Evolutionary conservation across 1,140 invertebrate species (phyloP), one percentile per base, ranked within the genome.

Genomic region (Drosophila dunni): DNA sequence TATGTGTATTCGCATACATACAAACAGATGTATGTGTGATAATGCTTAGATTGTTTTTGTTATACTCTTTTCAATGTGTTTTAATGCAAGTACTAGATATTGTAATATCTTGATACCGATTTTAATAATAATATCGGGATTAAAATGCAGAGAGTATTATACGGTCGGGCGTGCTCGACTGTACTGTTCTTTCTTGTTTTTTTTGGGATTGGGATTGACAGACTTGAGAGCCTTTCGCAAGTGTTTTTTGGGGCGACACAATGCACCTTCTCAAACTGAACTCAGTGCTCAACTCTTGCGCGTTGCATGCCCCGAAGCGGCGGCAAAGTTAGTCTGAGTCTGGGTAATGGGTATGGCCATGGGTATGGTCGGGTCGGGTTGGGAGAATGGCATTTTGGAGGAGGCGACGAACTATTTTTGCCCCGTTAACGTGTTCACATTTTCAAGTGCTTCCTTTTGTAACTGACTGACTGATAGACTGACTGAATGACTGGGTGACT

Each of bases 341-440:
- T 54, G n/a, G 33, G 24, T 24, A n/a, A 24, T 24, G 24, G 24
- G 24, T 24, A 24, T 24, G 24, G 24, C 1, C 3, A 24, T 24
- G 1, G 24, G 24, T 29, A 29, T 29, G 24, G 73, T 17, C 51
- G 45, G 24, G 42, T 34, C 33, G 53, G 17, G 17, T 20, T 20
- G 17, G 42, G 33, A 60, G 66, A 69, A 60, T 75, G 65, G 67
- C 61, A 64, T 70, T 81, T 77, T 56, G 57, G 65, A 85, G 81
- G 64, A 85, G 81, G 78, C 82, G 82, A 81, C 82, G 69, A 85
- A 85, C 82, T 85, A 86, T 85, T 86, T 85, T 75, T 61, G 53
- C 75, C 63, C 82, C 82, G 78, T 85, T 85, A 86, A 82, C 82
- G 77, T 85, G 82, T 81, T 85, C 82, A 86, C 78, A 81, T 81